Conservation (phyloP, 2,888 invertebrate species). For the Drosophila demipolita region DNA sequence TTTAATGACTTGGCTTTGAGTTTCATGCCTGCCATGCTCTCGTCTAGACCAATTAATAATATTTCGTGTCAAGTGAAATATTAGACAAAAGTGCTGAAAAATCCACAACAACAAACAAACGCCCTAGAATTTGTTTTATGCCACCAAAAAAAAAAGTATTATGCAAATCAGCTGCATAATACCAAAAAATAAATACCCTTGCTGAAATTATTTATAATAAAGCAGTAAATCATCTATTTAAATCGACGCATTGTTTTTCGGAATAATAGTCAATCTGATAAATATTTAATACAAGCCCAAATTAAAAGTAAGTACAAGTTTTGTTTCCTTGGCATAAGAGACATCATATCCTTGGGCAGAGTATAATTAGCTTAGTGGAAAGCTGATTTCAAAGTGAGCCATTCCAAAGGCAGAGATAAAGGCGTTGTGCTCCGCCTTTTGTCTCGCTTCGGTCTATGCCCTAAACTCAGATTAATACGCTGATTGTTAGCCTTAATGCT, state of each 20-base stretch:
- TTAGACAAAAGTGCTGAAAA: conserved; percentile 50
- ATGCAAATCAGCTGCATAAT: background rate
- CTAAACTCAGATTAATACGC: conserved; percentile 65
- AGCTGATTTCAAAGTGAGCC: conserved; percentile 10
- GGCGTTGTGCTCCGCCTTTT: conserved; percentile 9
- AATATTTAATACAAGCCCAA: background rate
- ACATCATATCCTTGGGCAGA: background rate
- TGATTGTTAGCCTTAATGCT: conserved; percentile 52
- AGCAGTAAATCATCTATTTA: background rate
- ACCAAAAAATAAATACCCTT: conserved; percentile 13
- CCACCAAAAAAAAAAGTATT: conserved; percentile 8
- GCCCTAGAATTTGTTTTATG: conserved; percentile 34
- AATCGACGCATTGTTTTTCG: background rate
- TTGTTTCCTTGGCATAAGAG: background rate
- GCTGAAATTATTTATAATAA: background rate
- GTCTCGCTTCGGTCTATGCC: conserved; percentile 23
- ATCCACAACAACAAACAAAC: conserved; percentile 55
- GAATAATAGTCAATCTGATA: background rate
- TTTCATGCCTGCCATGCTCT: conserved; percentile 36
- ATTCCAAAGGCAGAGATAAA: conserved; percentile 19
- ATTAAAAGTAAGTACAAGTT: background rate
- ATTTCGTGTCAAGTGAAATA: conserved; percentile 70
- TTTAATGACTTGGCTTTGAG: conserved; percentile 34
- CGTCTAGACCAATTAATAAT: conserved; percentile 77
- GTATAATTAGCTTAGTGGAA: background rate